phyloP scores from a whole-genome alignment of 2,113 vertebrate species.

The Gasterosteus nipponicus region DNA sequence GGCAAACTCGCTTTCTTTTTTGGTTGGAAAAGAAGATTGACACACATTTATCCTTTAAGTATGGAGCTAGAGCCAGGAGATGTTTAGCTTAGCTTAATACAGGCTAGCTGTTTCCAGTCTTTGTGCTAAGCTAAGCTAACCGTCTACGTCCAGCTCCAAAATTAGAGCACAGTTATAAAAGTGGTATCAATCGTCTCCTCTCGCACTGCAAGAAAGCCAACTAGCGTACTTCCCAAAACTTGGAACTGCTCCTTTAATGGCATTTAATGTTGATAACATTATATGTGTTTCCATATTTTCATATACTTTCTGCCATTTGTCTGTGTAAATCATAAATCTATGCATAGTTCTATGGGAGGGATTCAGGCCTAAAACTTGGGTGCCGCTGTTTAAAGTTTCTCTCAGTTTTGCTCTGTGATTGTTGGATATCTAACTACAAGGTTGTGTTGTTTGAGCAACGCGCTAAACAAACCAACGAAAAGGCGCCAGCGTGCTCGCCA shows the following conservation, averaged over 20 bases:
- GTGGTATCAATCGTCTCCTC: neutral
- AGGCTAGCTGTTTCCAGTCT: neutral
- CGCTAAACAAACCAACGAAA: slow-evolving; percentile 11
- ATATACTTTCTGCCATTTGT: slow-evolving; percentile 9
- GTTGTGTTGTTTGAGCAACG: slow-evolving; percentile 28
- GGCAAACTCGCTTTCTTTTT: neutral
- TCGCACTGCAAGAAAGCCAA: slow-evolving; percentile 20
- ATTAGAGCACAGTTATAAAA: neutral
- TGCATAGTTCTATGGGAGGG: slow-evolving; percentile 74
- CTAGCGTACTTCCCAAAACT: neutral
- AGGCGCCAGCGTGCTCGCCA: neutral
- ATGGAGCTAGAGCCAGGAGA: neutral
- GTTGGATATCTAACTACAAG: neutral
- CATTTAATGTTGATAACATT: slow-evolving; percentile 20
- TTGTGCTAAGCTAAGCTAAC: slow-evolving; percentile 12
- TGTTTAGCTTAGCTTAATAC: neutral
- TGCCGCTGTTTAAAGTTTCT: slow-evolving; percentile 46
- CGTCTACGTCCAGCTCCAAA: neutral
- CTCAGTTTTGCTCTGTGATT: slow-evolving; percentile 20
- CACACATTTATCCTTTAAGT: neutral
- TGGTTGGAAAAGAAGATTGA: neutral
- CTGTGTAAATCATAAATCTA: slow-evolving; percentile 47
- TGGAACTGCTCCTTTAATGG: neutral
- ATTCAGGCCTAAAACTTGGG: slow-evolving; percentile 49
- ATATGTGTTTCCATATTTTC: slow-evolving; percentile 16